Conservation (phyloP, 2,113 vertebrate species). For the Oreochromis tanganicae region DNA sequence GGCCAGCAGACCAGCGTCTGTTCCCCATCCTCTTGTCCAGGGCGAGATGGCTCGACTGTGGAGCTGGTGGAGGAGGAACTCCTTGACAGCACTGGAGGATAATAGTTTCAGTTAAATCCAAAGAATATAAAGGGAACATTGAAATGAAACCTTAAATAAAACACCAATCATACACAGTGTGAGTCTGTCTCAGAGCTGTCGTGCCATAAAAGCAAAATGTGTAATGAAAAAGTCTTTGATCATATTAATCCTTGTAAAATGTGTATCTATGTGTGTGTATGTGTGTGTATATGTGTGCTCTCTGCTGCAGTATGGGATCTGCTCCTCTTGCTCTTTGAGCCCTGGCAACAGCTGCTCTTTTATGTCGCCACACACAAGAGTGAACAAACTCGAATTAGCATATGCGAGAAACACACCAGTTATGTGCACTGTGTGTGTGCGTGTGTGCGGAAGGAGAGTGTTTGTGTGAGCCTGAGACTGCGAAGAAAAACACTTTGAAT, state of each 20-base stretch:
- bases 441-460: neutral
- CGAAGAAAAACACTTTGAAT: neutral
- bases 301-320: constrained; percentile 19
- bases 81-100: constrained; percentile 2
- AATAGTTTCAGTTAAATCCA: neutral
- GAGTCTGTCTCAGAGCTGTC: neutral
- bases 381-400: constrained; percentile 62
- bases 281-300: neutral
- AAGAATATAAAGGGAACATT: neutral
- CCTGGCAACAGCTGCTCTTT: constrained; percentile 63
- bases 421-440: neutral
- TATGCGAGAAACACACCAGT: constrained; percentile 7
- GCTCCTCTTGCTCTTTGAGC: constrained; percentile 27
- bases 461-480: neutral
- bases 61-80: neutral
- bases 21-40: constrained; percentile 39
- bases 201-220: neutral
- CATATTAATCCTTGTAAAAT: neutral
- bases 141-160: neutral
- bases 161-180: neutral
- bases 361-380: constrained; percentile 43
- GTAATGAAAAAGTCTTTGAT: constrained; percentile 12
- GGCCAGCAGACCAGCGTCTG: constrained; percentile 69
- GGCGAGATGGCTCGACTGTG: constrained; percentile 12
- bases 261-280: neutral